Conservation (phyloP, 1,140 invertebrate genomes). For the Hyles euphorbiae region DNA sequence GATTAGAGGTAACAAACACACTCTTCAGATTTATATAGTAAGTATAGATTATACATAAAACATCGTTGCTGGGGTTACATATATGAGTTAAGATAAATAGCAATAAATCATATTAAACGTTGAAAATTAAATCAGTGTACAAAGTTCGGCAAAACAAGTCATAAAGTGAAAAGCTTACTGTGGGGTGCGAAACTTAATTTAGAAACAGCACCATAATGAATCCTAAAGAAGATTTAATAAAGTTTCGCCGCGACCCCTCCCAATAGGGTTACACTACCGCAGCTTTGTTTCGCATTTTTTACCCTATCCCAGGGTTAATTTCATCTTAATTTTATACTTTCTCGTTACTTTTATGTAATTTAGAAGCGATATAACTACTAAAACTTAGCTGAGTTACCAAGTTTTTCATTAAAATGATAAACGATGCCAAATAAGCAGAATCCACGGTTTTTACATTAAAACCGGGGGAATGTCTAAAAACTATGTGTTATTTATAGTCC, state of each 20-base stretch:
- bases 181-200: slow-evolving; percentile 49
- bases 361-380: not conserved
- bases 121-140: slow-evolving; percentile 30
- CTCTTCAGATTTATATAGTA: no score
- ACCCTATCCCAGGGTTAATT: slow-evolving; percentile 1
- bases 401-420: slow-evolving; percentile 2
- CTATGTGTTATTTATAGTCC: slow-evolving; percentile 64
- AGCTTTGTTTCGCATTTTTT: slow-evolving; percentile 24
- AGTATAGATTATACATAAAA: no score
- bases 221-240: slow-evolving; percentile 50
- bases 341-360: no score
- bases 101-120: slow-evolving; percentile 23
- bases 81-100: no score
- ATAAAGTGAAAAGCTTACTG: slow-evolving; percentile 25
- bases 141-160: slow-evolving; percentile 27
- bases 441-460: slow-evolving; percentile 4
- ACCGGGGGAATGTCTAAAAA: slow-evolving; percentile 16
- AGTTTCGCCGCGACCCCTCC: slow-evolving; percentile 25
- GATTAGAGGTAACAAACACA: no score
- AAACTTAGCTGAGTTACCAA: not conserved
- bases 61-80: no score
- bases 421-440: slow-evolving; percentile 6
- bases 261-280: slow-evolving; percentile 27
- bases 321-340: slow-evolving; percentile 1
- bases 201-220: slow-evolving; percentile 43